Base-by-base conservation (phyloP, 1,140 invertebrate genomes). In the Melitaea cinxia region DNA sequence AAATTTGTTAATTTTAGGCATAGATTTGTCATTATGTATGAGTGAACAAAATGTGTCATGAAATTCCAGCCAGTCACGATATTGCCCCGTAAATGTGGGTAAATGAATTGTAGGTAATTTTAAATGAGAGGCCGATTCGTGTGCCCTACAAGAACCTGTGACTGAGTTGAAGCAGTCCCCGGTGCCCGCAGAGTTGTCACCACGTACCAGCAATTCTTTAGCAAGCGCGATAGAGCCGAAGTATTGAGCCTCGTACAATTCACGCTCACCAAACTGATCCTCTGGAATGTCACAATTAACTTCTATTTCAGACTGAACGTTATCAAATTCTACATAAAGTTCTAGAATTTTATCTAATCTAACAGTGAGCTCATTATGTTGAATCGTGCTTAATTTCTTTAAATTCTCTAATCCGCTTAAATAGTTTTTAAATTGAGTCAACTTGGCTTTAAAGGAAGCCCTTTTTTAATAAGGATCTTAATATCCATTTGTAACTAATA, bases 281-380 rank as follows among this genome's bases (percentile, higher is more conserved):
- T 28, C 45, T 6, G 30, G 30, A 33, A 24, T 47, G 2, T 58
- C 55, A 10, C 23, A 10, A 37, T 24, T 15, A 14, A 49, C 9
- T 28, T 65, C 63, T 14, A 58, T 65, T 19, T 65, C 55, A 9
- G 10, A 28, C 42, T 65, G 63, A 14, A 57, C 17, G 10, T 37
- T 6, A 15, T 65, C 55, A 26, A 65, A 65, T n/a, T 58, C 55
- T 10, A 1, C 0, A 14, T 42, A 65, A 14, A 65, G 14, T 33
- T 33, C 30, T 33, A 9, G 6, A 10, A 33, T 6, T 33, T 33
- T 65, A 30, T 6, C 39, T 50, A 65, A 49, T 7, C 49, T 42
- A n/a, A 17, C 14, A 35, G 49, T 39, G 28, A 70, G 52, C 12
- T 70, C 67, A 4, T 19, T 39, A 10, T 6, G 24, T 45, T 64